Evolutionary conservation across 35 echinoderm and acorn worm species (phyloP).

Genomic region (Anneissia japonica): DNA sequence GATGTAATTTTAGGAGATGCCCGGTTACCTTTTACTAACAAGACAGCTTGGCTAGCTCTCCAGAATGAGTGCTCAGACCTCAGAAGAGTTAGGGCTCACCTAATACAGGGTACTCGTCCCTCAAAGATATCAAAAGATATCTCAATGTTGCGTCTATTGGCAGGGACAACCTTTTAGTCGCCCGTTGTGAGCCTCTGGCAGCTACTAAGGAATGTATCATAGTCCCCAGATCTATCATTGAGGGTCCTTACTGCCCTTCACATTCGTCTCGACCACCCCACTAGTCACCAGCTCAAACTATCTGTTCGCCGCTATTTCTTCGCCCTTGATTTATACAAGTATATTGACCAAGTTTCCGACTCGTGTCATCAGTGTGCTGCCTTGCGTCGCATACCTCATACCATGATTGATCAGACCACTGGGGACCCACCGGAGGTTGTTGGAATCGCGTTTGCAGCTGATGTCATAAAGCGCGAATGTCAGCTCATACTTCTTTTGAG

Average conservation of each 20-base stretch:
- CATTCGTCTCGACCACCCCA: conserved; percentile 49
- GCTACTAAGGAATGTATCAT: background rate
- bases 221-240: background rate
- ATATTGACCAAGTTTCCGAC: background rate
- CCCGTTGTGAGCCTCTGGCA: background rate
- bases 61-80: background rate
- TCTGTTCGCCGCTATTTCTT: background rate
- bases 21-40: background rate
- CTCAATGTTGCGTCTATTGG: background rate
- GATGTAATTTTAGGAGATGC: background rate
- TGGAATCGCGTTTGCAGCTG: background rate
- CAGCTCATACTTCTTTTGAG: background rate
- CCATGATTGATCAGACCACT: background rate
- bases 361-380: background rate
- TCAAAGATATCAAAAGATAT: background rate
- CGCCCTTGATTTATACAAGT: background rate
- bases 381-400: background rate
- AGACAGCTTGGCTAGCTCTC: background rate
- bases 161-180: background rate
- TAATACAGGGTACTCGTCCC: background rate
- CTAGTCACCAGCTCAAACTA: conserved; percentile 24
- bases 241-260: conserved; percentile 57
- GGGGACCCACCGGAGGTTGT: background rate
- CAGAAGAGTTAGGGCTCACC: background rate
- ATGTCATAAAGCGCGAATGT: background rate